Evolutionary conservation across 2,888 invertebrate genomes (phyloP).

Genomic region (Oligia latruncula): DNA sequence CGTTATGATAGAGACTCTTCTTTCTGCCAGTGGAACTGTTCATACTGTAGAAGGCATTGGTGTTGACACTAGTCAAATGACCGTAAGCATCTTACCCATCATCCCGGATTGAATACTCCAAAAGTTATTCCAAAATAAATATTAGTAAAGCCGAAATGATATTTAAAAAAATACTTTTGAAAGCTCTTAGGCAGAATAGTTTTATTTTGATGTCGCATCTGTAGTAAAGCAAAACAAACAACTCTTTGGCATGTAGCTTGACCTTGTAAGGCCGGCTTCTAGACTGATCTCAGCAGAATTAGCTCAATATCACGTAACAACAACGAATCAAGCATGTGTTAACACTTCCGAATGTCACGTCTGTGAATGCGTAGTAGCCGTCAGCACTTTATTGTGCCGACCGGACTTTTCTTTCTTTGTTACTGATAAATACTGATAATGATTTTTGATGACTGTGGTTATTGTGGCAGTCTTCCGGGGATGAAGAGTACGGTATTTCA

Average conservation of each 20-base stretch:
- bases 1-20: neutral
- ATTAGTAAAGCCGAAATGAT: neutral
- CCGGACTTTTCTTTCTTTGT: constrained; percentile 13
- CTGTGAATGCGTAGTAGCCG: constrained; percentile 15
- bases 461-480: neutral
- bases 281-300: constrained; percentile 79
- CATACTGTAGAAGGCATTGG: neutral
- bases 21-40: neutral
- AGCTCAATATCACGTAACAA: constrained; percentile 65
- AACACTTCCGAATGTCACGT: constrained; percentile 57
- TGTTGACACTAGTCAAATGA: neutral
- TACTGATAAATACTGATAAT: neutral
- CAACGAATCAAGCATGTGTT: constrained; percentile 59
- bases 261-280: constrained; percentile 85
- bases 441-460: neutral
- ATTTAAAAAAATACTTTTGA: neutral
- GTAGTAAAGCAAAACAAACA: constrained; percentile 52
- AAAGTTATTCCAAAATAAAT: neutral
- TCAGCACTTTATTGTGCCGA: constrained; percentile 23
- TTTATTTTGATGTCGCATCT: constrained; percentile 50
- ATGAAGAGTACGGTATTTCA: neutral
- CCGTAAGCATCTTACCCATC: too few relatives aligned
- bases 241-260: constrained; percentile 75
- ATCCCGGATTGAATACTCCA: neutral
- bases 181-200: constrained; percentile 49